Evolutionary conservation across 2,888 invertebrate genomes (phyloP), one percentile per base, ranked within the genome.

Genomic region (Drosophila engyochracea): DNA sequence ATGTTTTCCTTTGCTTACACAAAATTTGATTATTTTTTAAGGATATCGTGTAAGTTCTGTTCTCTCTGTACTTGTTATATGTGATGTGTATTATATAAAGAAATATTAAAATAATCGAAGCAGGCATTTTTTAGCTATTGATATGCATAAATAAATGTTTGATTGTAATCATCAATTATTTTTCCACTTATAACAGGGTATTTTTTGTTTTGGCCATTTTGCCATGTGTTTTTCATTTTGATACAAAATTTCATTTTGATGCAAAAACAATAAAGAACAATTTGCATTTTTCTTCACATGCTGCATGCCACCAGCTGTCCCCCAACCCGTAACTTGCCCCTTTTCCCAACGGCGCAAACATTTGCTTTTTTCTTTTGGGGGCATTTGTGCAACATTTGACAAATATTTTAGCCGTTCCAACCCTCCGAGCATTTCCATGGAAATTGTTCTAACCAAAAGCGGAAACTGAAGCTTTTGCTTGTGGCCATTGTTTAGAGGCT

Each of bases 351-450:
- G n/a, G 14, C 22, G 31, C 22, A 63, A 60, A 58, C 64, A 61
- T 63, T 64, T 70, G 47, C 52, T 57, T 58, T 72, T 64, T 65
- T 44, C 58, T 39, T 39, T 63, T 41, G 22, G 52, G 53, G 41
- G 30, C 12, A 68, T 69, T 81, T 80, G 70, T 64, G 69, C 59
- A 39, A 67, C 66, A 83, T 83, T 81, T 83, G 57, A 69, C 67
- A 81, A 83, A 82, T 82, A 79, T 82, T 81, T 81, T 82, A 70
- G 79, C 72, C 75, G 63, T 75, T 79, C 31, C 55, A 35, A 70
- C 78, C 59, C 62, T 30, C 39, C 52, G 44, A 69, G 68, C 68
- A 39, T 39, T 80, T 66, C 35, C 33, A 67, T 79, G 76, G 61
- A 79, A 83, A 83, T 76, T 79, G 83, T 57, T 70, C 60, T 61